Evolutionary conservation across 2,888 invertebrate genomes (phyloP), one percentile per base, ranked within the genome.

Genomic region (Eurytoma adleriae): DNA sequence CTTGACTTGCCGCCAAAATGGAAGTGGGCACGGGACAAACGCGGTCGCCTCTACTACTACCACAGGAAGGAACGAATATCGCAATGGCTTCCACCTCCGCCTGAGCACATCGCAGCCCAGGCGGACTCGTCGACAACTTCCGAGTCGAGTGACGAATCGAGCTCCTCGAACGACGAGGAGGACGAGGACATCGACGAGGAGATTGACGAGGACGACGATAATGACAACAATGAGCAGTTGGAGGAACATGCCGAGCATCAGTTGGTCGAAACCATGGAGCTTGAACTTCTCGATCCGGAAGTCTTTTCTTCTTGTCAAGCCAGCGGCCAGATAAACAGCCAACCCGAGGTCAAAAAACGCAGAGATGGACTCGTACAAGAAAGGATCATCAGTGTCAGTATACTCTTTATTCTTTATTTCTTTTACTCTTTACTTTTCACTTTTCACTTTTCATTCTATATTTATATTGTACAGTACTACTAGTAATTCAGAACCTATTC

Each of bases 1-100:
- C 87, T 93, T 50, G 93, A 95, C 84, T 91, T 98, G 79, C 97
- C 97, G 0, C 95, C 95, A 0, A 94, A 95, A 88, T 99, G 99
- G 99, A 96, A 96, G 86, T 95, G 94, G 85, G 96, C 96, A 0
- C 92, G 93, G 82, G 98, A 98, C 89, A 91, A 93, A 2, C 95
- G 95, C 74, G 98, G 98, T 0, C 93, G 97, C 83, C 93, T 95
- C 0, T 99, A 98, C 91, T 99, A 97, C 92, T 99, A 98, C 91
- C 97, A 99, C 90, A 92, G 95, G 1, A 95, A 95, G 89, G 92
- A 95, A 69, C 92, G 96, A 10, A 92, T 94, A 84, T 93, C 96
- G 27, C 96, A 96, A 88, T 97, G 97, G 97, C 91, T 94, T 84
- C 96, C 96, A 50, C 92, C 92, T 0, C 91, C 92, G 0, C 91